Evolutionary conservation across 2,797 vertebrate species (phyloP), one percentile per base, ranked within the genome.

Genomic region (Catamblyrhynchus diadema): DNA sequence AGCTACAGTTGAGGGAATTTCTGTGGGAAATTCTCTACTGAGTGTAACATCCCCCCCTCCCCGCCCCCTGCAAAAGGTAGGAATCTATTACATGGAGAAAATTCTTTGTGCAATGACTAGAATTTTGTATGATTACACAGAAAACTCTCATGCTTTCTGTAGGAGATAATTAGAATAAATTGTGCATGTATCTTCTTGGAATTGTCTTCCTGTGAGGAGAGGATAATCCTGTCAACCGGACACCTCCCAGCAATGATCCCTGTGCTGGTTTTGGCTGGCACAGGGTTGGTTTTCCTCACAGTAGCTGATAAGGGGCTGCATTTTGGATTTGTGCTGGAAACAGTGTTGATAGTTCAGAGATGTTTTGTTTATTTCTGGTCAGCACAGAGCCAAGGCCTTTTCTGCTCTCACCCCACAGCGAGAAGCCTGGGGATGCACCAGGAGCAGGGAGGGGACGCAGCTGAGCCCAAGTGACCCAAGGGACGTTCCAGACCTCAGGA

Each of bases 401-500:
- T 22, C 11, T 78, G 48, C 48, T 35, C 30, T 35, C 47, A 10
- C 2, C 30, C 30, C 8, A 5, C 41, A 22, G 30, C 1, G 33
- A 77, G 11, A 54, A 24, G 39, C n/a, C 20, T 28, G 39, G 54
- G 54, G 54, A 8, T 33, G 54, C 33, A 21, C 24, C 2, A 4
- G 33, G 47, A 30, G 28, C 5, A 22, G 42, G 14, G 24, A 77
- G 30, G 44, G n/a, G 23, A 66, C 61, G 9, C 8, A 8, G 19
- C 44, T 44, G 50, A 37, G 37, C 50, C 28, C 53, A 12, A 1
- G 12, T 5, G 45, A 16, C n/a, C 71, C 39, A 6, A 21, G 45
- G 51, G 24, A 4, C n/a, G 21, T 8, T 12, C 9, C 44, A 44
- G 66, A 37, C 3, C n/a, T 14, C 8, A n/a, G 1, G 1, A 6